Base-by-base conservation (phyloP, 2,797 vertebrate species). In the Knipowitschia caucasica region DNA sequence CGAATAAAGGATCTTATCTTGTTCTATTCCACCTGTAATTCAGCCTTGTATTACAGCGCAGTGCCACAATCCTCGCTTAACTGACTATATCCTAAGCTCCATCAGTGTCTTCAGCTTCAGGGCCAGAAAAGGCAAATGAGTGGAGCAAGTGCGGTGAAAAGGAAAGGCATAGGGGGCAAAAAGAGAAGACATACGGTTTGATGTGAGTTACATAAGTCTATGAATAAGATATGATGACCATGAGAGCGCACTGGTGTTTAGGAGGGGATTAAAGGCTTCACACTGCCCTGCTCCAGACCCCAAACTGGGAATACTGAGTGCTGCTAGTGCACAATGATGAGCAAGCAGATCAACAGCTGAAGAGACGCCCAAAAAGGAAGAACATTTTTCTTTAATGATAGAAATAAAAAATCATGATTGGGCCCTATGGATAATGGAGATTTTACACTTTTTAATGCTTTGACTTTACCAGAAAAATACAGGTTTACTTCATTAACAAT, bases 141-240 rank as follows among this genome's bases (percentile, higher is more conserved):
- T 31, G 0, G 3, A 24, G 15, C 52, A 38, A 43, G 46, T 18
- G 40, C 23, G 43, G 35, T 18, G 35, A 8, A 25, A 14, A 25
- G 15, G 49, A 33, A 9, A 59, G 42, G 62, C 23, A 50, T 55
- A 50, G 29, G 8, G 0, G 50, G 43, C 17, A 21, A 38, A 57
- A 7, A 57, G 63, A 71, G 44, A 7, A 58, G 56, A 23, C 44
- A 72, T 69, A 25, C 53, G 64, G 56, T 75, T 77, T 71, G 66
- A 68, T 74, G 67, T 36, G 62, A 42, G 71, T 87, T 83, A 73
- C 75, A 59, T 78, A 88, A 88, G 72, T 54, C 52, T 54, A 84
- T 88, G 82, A 86, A 89, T 87, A 78, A 85, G 71, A 83, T 76
- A 88, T 87, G 81, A 75, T 68, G 76, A 53, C 69, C 69, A 71